Evolutionary conservation across 2,113 vertebrate genomes (phyloP).

Genomic region (Sander lucioperca): DNA sequence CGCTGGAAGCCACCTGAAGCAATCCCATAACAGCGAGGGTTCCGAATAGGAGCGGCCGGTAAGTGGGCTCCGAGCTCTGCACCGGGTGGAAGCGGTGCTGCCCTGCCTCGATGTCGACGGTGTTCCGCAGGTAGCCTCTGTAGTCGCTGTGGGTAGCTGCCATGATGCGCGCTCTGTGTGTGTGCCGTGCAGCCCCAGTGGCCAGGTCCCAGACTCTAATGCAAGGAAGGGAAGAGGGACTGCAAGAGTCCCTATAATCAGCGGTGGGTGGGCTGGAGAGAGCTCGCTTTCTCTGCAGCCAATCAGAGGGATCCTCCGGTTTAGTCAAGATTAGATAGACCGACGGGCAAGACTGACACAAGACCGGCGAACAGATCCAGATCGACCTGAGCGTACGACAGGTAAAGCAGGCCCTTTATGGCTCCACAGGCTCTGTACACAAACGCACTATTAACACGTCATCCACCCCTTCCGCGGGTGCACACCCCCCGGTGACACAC

Average conservation of each 20-base stretch:
- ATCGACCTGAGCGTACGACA: constrained; percentile 42
- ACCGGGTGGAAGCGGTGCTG: constrained; percentile 80
- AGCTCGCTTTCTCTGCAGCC: constrained; percentile 64
- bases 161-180: constrained; percentile 73
- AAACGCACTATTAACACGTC: constrained; percentile 11
- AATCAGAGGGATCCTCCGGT: constrained; percentile 71
- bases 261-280: constrained; percentile 78
- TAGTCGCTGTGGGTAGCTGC: constrained; percentile 85
- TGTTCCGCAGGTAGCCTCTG: constrained; percentile 83
- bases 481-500: constrained; percentile 45
- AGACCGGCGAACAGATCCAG: neutral
- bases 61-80: constrained; percentile 78
- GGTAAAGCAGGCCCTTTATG: constrained; percentile 60
- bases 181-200: constrained; percentile 49
- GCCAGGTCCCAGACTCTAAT: constrained; percentile 66
- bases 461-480: constrained; percentile 54
- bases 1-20: constrained; percentile 94
- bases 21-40: constrained; percentile 91
- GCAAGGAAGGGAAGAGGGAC: constrained; percentile 64
- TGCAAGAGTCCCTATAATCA: constrained; percentile 67
- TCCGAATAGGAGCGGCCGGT: constrained; percentile 86
- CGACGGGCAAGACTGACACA: neutral
- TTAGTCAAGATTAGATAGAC: neutral
- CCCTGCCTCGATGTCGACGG: constrained; percentile 78
- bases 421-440: neutral